Conservation (phyloP, 2,888 invertebrate genomes). For the Cryptophagus acutangulus region DNA sequence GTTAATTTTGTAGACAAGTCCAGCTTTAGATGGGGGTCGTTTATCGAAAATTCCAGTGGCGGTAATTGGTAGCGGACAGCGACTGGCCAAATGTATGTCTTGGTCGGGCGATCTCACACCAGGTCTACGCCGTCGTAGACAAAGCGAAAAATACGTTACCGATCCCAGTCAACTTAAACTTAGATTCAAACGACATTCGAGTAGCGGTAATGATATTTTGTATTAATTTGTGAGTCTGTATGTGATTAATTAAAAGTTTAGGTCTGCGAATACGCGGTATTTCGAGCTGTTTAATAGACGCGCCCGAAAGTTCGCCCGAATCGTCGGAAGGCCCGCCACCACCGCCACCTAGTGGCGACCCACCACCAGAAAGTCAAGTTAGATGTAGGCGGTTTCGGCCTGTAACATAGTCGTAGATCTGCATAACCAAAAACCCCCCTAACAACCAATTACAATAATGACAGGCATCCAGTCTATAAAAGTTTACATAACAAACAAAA, state of each 20-base stretch:
- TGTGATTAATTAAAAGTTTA: too few relatives aligned
- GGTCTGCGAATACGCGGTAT: constrained; percentile 45
- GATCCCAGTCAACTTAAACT: constrained; percentile 80
- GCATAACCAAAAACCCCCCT: too few relatives aligned
- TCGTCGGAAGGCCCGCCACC: constrained; percentile 43
- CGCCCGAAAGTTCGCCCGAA: constrained; percentile 39
- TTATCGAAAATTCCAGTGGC: constrained; percentile 65
- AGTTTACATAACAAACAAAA: background rate
- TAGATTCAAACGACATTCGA: constrained; percentile 64
- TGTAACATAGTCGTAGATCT: constrained; percentile 46
- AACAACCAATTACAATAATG: too few relatives aligned
- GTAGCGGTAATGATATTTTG: constrained; percentile 34
- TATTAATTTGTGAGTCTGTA: too few relatives aligned
- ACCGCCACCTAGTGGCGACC: constrained; percentile 43
- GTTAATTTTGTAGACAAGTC: constrained; percentile 39
- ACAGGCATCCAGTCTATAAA: too few relatives aligned
- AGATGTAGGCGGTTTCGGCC: constrained; percentile 45
- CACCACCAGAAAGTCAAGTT: constrained; percentile 45
- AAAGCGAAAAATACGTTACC: constrained; percentile 76
- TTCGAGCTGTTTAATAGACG: constrained; percentile 46
- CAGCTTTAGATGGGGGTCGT: constrained; percentile 45
- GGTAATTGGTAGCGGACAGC: constrained; percentile 51
- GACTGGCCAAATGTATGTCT: constrained; percentile 66
- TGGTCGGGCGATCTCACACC: constrained; percentile 62
- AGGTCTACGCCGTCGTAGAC: constrained; percentile 71